Conservation (phyloP, 1,140 invertebrate species). For the Bicyclus anynana region DNA sequence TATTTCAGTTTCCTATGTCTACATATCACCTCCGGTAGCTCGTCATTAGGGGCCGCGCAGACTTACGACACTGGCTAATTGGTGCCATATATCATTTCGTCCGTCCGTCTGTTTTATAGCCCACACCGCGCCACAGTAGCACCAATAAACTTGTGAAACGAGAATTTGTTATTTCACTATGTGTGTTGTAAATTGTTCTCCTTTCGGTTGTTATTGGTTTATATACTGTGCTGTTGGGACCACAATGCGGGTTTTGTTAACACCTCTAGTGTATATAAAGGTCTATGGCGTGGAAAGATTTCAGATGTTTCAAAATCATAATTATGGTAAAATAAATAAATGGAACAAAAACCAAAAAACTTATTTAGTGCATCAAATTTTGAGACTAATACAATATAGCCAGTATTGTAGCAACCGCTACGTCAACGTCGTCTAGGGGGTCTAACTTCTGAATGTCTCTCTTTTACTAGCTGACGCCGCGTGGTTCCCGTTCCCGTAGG, state of each 20-base stretch:
- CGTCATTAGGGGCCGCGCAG: constrained; percentile 54
- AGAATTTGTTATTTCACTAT: constrained; percentile 37
- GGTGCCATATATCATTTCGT: constrained; percentile 54
- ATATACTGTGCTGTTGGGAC: neutral
- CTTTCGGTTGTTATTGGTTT: constrained; percentile 2
- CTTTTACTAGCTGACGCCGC: no score
- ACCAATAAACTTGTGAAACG: constrained; percentile 60
- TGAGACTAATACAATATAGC: no score
- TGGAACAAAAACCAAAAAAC: no score
- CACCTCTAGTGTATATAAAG: no score
- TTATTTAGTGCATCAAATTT: no score
- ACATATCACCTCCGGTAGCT: constrained; percentile 42
- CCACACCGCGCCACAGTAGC: constrained; percentile 47
- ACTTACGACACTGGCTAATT: constrained; percentile 65
- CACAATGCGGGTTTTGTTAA: neutral
- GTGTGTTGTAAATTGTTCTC: constrained; percentile 27
- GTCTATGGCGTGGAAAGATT: no score
- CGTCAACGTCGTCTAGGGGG: no score
- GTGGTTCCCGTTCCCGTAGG: no score
- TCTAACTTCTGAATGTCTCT: no score
- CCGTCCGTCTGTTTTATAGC: constrained; percentile 54
- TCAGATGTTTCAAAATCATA: no score
- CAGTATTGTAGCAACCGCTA: no score
- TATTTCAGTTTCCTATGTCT: constrained; percentile 21
- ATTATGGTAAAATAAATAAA: no score